Percentiles rank a stretch among this genome's conserved stretches.
Evolutionary conservation across 2,888 invertebrate species (phyloP).

Genomic region (Acrobasis consociella): DNA sequence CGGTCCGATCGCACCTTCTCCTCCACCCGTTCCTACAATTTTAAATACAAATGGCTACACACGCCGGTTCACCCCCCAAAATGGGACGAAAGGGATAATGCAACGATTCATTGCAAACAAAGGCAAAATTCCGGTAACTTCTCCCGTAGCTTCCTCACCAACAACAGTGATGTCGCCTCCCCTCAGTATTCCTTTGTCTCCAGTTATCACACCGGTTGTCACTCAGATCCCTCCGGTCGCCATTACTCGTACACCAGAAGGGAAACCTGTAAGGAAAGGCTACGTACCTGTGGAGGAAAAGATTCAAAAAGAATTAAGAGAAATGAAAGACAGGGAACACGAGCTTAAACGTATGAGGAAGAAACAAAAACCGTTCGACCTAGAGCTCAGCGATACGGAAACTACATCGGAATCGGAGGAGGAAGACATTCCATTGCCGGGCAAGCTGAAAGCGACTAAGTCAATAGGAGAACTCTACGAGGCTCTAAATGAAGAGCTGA

Average conservation of each 20-base stretch:
- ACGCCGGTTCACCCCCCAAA: slow-evolving; percentile 85
- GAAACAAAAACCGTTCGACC: slow-evolving; percentile 84
- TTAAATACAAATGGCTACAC: slow-evolving; percentile 77
- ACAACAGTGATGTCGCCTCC: slow-evolving; percentile 51
- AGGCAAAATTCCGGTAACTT: slow-evolving; percentile 84
- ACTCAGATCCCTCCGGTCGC: slow-evolving; percentile 55
- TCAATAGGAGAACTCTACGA: slow-evolving; percentile 87
- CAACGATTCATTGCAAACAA: slow-evolving; percentile 91
- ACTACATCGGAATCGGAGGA: slow-evolving; percentile 82
- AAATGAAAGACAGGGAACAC: slow-evolving; percentile 91
- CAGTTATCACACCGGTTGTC: slow-evolving; percentile 48
- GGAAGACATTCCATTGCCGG: slow-evolving; percentile 83
- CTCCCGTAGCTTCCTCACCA: slow-evolving; percentile 54
- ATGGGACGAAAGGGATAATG: slow-evolving; percentile 90
- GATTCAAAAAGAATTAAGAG: slow-evolving; percentile 92
- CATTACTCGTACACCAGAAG: slow-evolving; percentile 82
- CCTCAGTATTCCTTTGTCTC: slow-evolving; percentile 59
- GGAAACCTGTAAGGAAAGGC: slow-evolving; percentile 87
- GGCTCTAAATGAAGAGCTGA: slow-evolving; percentile 73
- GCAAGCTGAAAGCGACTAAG: slow-evolving; percentile 84
- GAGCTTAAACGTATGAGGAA: slow-evolving; percentile 88
- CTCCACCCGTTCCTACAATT: slow-evolving; percentile 60
- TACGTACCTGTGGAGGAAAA: slow-evolving; percentile 94
- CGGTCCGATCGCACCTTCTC: slow-evolving; percentile 63
- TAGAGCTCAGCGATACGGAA: slow-evolving; percentile 84